phyloP scores from a whole-genome alignment of 2,113 vertebrate species.

The Egretta garzetta region DNA sequence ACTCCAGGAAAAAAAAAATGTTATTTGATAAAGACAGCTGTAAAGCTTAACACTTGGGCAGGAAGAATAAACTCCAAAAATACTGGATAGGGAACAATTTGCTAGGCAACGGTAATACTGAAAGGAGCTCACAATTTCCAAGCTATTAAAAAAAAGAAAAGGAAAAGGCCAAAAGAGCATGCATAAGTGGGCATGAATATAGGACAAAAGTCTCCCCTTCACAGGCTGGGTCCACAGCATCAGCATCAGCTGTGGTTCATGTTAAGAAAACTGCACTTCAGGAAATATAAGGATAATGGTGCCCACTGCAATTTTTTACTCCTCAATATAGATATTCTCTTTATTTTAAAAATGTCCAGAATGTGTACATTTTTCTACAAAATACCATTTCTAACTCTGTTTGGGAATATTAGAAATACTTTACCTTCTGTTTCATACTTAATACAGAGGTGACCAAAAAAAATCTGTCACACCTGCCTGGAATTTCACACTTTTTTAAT shows the following conservation, averaged over 20 bases:
- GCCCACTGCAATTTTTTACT: background rate
- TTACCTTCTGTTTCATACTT: background rate
- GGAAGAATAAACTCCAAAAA: background rate
- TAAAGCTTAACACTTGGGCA: background rate
- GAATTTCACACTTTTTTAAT: background rate
- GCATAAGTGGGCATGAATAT: background rate
- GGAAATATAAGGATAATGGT: background rate
- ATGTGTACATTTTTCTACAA: background rate
- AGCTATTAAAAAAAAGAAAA: background rate
- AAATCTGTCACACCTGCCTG: background rate
- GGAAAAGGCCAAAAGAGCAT: background rate
- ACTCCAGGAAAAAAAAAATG: background rate
- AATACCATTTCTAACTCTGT: background rate
- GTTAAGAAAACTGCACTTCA: background rate
- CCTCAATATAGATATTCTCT: background rate
- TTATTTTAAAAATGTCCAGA: background rate
- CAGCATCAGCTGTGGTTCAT: background rate
- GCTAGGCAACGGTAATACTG: background rate
- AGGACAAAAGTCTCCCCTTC: background rate
- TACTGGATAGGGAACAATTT: background rate
- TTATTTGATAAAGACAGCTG: background rate
- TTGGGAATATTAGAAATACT: background rate
- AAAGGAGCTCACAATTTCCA: background rate
- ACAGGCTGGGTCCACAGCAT: background rate
- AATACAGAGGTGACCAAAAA: background rate